phyloP scores from a whole-genome alignment of 2,797 vertebrate species.

The Semotilus atromaculatus region DNA sequence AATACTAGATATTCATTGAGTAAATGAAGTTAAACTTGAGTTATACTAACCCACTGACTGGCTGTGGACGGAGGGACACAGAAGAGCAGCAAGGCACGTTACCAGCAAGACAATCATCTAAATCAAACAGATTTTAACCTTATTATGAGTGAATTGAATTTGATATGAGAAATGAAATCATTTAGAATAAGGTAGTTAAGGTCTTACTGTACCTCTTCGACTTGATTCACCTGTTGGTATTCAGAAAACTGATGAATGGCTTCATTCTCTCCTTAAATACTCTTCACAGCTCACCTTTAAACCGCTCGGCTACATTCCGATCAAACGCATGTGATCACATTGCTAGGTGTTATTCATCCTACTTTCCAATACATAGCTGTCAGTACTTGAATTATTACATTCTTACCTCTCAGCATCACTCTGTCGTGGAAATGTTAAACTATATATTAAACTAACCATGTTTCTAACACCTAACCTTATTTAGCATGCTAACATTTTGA shows the following conservation, averaged over 20 bases:
- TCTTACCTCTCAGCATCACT: background rate
- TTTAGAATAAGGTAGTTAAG: background rate
- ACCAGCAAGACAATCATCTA: conserved; percentile 24
- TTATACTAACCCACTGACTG: background rate
- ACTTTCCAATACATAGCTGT: background rate
- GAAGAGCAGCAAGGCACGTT: background rate
- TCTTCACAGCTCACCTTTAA: background rate
- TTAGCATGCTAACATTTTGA: no score
- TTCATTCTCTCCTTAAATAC: conserved; percentile 12
- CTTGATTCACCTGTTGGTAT: no score
- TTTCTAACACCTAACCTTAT: no score
- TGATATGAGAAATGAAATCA: background rate
- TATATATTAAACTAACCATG: no score
- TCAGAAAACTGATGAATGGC: background rate
- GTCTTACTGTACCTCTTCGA: background rate
- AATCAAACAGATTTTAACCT: background rate
- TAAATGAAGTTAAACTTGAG: background rate
- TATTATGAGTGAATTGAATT: background rate
- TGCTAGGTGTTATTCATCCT: background rate
- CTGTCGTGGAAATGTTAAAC: no score
- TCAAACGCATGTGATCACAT: background rate
- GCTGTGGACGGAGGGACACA: background rate
- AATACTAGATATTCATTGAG: no score
- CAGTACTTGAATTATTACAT: background rate
- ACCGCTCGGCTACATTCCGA: no score